phyloP scores from a whole-genome alignment of 2,113 vertebrate genomes.

The Rhabdomys dilectus region DNA sequence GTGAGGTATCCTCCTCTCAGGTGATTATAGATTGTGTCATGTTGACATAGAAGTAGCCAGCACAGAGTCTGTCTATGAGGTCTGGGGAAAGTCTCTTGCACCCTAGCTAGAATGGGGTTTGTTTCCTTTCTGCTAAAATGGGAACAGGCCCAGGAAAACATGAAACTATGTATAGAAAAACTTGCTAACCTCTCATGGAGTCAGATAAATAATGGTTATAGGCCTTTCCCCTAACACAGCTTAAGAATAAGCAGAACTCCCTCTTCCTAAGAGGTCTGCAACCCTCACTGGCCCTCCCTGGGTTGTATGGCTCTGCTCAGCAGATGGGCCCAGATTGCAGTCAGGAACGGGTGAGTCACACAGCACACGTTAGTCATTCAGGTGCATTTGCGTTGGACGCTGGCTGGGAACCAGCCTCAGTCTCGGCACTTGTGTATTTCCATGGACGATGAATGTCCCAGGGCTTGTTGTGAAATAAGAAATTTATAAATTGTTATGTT shows the following conservation, averaged over 20 bases:
- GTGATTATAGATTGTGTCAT: background rate
- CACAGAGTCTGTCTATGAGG: background rate
- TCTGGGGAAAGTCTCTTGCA: background rate
- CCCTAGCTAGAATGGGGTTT: background rate
- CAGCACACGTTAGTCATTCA: conserved; percentile 74
- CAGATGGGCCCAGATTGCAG: conserved; percentile 73
- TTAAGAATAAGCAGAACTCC: background rate
- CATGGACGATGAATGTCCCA: conserved; percentile 70
- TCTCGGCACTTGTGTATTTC: conserved; percentile 77
- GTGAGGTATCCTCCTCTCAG: background rate
- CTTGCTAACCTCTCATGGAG: background rate
- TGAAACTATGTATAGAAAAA: background rate
- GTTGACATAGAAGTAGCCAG: background rate
- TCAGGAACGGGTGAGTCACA: conserved; percentile 62
- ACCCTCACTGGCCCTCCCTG: background rate
- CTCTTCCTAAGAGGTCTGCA: background rate
- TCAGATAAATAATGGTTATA: background rate
- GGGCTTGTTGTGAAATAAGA: conserved; percentile 82
- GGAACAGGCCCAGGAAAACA: background rate
- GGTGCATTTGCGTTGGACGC: conserved; percentile 73
- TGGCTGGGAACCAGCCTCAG: conserved; percentile 68
- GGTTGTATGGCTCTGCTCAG: background rate
- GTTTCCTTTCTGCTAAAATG: conserved; percentile 2
- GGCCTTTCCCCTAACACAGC: background rate
- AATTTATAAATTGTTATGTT: conserved; percentile 85